phyloP scores from a whole-genome alignment of 2,797 vertebrate genomes.

The Tympanoctomys barrerae region DNA sequence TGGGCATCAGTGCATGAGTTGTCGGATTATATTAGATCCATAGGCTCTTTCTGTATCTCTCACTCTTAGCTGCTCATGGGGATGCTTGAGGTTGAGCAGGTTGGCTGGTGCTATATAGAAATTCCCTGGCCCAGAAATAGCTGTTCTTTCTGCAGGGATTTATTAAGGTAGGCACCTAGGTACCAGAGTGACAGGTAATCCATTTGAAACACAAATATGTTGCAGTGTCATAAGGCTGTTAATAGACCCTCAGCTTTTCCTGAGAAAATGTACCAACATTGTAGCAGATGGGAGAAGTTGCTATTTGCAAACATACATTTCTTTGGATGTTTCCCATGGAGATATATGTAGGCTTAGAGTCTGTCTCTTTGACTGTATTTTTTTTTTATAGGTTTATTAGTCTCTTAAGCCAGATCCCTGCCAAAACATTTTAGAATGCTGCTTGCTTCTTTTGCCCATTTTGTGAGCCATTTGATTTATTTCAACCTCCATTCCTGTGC shows the following conservation, averaged over 20 bases:
- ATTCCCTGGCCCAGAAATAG: background rate
- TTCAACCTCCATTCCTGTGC: background rate
- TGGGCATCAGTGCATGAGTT: too few relatives aligned
- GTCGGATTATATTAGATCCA: background rate
- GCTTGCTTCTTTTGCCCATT: constrained; percentile 1
- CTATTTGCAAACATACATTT: constrained; percentile 82
- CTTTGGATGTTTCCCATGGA: constrained; percentile 77
- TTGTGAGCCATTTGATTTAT: background rate
- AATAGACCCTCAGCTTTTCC: constrained; percentile 51
- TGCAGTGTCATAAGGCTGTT: background rate
- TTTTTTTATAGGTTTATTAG: constrained; percentile 63
- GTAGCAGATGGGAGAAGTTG: constrained; percentile 70
- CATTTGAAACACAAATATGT: background rate
- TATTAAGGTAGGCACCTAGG: background rate
- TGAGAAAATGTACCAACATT: constrained; percentile 15
- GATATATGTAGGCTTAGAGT: constrained; percentile 74
- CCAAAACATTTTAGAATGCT: constrained; percentile 38
- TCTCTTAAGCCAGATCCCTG: constrained; percentile 57
- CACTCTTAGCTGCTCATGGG: background rate
- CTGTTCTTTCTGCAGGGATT: background rate
- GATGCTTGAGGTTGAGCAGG: background rate
- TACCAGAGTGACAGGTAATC: background rate
- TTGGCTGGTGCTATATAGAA: fast-evolving
- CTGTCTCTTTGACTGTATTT: constrained; percentile 67
- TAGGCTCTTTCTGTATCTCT: background rate